A percentile compares a stretch with the other conserved stretches of the same genome.
phyloP scores from a whole-genome alignment of 2,113 vertebrate genomes.

The Trichomycterus rosablanca region DNA sequence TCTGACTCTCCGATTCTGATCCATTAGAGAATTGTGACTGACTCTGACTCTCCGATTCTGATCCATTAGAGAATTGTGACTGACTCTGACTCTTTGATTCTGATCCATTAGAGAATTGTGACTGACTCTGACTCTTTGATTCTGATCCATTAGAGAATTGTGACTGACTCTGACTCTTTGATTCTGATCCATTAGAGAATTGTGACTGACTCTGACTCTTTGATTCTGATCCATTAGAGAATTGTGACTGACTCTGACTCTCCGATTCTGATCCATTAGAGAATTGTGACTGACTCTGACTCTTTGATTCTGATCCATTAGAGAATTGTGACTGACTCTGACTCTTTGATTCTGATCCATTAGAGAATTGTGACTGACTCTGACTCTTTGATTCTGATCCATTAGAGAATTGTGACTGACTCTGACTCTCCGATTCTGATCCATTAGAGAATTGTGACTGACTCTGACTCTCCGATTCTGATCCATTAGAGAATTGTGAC shows the following conservation, averaged over 20 bases:
- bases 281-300: too few species aligned
- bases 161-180: neutral
- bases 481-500: too few species aligned
- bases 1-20: neutral
- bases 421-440: too few species aligned
- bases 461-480: too few species aligned
- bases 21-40: constrained; percentile 76
- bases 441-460: too few species aligned
- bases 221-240: neutral
- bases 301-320: too few species aligned
- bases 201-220: neutral
- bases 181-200: neutral
- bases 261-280: constrained; percentile 7
- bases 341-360: too few species aligned
- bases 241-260: neutral
- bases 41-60: neutral
- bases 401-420: too few species aligned
- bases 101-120: neutral
- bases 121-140: neutral
- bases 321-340: too few species aligned
- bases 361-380: too few species aligned
- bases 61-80: neutral
- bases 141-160: neutral
- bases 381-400: too few species aligned
- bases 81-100: neutral